Conservation (phyloP, 2,888 invertebrate species). For the Epiblema foenella region DNA sequence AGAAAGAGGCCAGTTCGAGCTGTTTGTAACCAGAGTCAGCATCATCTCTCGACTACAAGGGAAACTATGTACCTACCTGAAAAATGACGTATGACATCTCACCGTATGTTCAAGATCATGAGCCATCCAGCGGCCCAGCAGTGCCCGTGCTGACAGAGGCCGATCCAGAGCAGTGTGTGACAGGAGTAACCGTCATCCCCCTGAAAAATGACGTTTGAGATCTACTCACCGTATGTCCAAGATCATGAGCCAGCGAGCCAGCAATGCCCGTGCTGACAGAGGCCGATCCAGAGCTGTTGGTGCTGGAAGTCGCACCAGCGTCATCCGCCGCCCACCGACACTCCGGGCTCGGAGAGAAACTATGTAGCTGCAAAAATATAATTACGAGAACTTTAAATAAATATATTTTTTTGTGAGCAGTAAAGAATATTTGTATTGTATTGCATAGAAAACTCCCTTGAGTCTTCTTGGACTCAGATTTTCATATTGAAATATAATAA, state of each 20-base stretch:
- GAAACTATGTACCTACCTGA: too few relatives aligned
- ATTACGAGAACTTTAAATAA: neutral
- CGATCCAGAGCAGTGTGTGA: slow-evolving; percentile 68
- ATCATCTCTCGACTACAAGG: too few relatives aligned
- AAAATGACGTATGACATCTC: neutral
- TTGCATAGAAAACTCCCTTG: too few relatives aligned
- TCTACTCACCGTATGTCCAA: slow-evolving; percentile 70
- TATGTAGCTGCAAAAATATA: slow-evolving; percentile 67
- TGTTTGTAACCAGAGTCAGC: too few relatives aligned
- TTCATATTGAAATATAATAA: too few relatives aligned
- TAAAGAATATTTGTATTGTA: too few relatives aligned
- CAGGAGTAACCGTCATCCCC: slow-evolving; percentile 71
- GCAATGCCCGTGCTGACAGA: slow-evolving; percentile 69
- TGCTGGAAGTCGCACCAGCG: slow-evolving; percentile 72
- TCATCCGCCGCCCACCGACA: slow-evolving; percentile 67
- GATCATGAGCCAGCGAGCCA: slow-evolving; percentile 79
- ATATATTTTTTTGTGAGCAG: too few relatives aligned
- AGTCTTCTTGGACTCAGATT: too few relatives aligned
- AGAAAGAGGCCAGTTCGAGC: too few relatives aligned
- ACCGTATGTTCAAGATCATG: slow-evolving; percentile 80
- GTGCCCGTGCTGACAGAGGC: slow-evolving; percentile 69
- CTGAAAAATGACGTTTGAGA: neutral
- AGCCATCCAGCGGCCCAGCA: slow-evolving; percentile 77
- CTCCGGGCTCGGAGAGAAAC: slow-evolving; percentile 70
- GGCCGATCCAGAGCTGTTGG: slow-evolving; percentile 66